phyloP scores from a whole-genome alignment of 2,113 vertebrate species.

The Stigmatopora nigra region DNA sequence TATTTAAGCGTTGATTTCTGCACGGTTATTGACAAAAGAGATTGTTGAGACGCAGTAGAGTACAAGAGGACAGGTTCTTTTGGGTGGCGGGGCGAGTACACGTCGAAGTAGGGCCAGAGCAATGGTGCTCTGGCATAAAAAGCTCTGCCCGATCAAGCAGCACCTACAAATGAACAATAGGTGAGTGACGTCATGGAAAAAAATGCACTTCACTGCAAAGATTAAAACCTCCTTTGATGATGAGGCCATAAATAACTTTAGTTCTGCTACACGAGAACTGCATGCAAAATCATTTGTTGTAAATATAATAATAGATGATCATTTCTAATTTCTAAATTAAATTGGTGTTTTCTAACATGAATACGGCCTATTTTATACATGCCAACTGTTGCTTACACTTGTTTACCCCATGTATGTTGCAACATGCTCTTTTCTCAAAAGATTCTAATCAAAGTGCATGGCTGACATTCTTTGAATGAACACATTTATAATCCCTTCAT shows the following conservation, averaged over 20 bases:
- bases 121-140: not conserved
- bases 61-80: slow-evolving; percentile 23
- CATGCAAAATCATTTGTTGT: no score
- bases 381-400: not conserved
- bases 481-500: slow-evolving; percentile 31
- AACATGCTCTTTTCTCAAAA: slow-evolving; percentile 39
- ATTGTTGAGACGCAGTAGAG: slow-evolving; percentile 58
- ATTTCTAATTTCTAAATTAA: no score
- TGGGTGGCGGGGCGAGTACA: not conserved
- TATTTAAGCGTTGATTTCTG: not conserved
- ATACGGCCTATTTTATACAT: not conserved
- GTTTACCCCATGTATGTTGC: slow-evolving; percentile 26
- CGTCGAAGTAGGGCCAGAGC: not conserved
- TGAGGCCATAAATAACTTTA: not conserved
- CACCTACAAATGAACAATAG: slow-evolving; percentile 15
- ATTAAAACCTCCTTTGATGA: not conserved
- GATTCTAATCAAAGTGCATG: slow-evolving; percentile 42
- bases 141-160: slow-evolving; percentile 3
- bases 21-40: slow-evolving; percentile 5
- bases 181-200: slow-evolving; percentile 8
- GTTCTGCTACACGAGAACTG: no score
- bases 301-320: no score
- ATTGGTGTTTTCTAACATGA: no score
- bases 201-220: not conserved
- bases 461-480: slow-evolving; percentile 52